phyloP scores from a whole-genome alignment of 2,888 invertebrate genomes.

The Meiosimyza decipiens region DNA sequence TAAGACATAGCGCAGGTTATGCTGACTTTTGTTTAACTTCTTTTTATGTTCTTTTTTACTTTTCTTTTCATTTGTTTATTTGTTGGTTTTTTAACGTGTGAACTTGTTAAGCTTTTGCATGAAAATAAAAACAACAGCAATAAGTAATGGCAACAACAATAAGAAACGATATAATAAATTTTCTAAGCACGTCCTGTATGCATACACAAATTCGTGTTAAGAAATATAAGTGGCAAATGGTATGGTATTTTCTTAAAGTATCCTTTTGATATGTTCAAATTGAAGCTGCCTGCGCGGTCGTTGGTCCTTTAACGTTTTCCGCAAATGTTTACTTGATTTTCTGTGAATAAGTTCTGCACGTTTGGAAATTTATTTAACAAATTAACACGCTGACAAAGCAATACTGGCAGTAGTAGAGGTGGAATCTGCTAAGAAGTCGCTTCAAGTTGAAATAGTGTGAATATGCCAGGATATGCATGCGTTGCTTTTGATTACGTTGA shows the following conservation, averaged over 20 bases:
- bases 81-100: background rate
- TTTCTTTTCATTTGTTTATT: background rate
- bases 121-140: background rate
- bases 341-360: background rate
- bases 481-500: background rate
- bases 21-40: slow-evolving; percentile 1
- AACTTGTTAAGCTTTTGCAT: background rate
- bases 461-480: slow-evolving; percentile 13
- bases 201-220: slow-evolving; percentile 23
- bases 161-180: background rate
- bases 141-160: too few species aligned
- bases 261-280: background rate
- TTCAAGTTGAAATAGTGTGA: too few species aligned
- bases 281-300: too few species aligned
- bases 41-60: background rate
- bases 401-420: background rate
- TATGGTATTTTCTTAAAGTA: background rate
- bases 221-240: slow-evolving; percentile 11
- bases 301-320: background rate
- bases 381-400: slow-evolving; percentile 31
- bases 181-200: slow-evolving; percentile 20
- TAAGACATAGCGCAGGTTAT: background rate
- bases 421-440: background rate
- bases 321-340: background rate
- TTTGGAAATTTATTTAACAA: slow-evolving; percentile 32